These are phyloP conservation scores for Nerophis ophidion DNA, from an alignment of 2,113 vertebrate genomes.

Conservation along the genomic window DNA sequence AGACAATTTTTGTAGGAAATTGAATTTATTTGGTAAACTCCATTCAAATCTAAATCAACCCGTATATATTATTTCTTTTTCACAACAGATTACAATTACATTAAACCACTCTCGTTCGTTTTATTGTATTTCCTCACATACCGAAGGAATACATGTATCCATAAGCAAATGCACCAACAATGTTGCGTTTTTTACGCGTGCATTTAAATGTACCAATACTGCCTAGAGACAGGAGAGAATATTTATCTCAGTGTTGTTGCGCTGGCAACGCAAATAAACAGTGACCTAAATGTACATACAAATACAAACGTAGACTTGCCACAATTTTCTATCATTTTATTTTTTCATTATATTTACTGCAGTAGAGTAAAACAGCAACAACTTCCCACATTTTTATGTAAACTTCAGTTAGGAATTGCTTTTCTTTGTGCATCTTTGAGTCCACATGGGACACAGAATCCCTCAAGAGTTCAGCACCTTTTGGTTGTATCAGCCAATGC, in stretches of 20 bases:
- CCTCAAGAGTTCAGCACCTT: conserved; percentile 29
- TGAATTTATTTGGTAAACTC: accelerated
- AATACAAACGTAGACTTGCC: too few relatives aligned
- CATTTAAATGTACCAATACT: conserved; percentile 23
- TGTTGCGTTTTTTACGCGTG: too few relatives aligned
- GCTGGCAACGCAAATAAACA: conserved; percentile 8
- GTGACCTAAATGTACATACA: background rate
- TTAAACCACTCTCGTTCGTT: too few relatives aligned
- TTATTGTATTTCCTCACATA: background rate
- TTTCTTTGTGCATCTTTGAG: conserved; percentile 25
- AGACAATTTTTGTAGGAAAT: background rate
- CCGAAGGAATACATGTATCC: too few relatives aligned
- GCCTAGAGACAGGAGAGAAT: conserved; percentile 22
- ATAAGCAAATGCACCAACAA: too few relatives aligned
- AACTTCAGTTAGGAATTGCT: conserved; percentile 17
- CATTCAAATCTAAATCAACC: background rate
- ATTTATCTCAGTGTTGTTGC: background rate
- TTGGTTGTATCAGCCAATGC: conserved; percentile 25
- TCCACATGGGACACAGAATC: conserved; percentile 15
- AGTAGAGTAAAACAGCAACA: conserved; percentile 27
- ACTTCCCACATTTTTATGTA: conserved; percentile 23
- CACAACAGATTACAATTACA: too few relatives aligned
- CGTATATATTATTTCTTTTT: too few relatives aligned
- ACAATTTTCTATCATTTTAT: background rate
- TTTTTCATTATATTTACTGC: conserved; percentile 34